A percentile compares a stretch with the other conserved stretches of the same genome.
phyloP scores from a whole-genome alignment of 2,888 invertebrate species.

The Epistrophe grossulariae region DNA sequence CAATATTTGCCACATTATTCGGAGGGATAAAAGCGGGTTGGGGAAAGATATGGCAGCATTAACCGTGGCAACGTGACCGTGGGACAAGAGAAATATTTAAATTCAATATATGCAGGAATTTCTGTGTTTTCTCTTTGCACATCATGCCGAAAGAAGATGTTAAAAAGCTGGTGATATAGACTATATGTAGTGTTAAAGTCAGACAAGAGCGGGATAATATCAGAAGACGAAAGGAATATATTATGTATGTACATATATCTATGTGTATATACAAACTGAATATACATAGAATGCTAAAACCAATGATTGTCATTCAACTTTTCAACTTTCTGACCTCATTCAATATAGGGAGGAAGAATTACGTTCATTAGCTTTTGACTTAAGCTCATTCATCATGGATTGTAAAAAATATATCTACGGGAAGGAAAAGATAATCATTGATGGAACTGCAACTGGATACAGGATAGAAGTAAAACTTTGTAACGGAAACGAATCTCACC shows the following conservation, averaged over 20 bases:
- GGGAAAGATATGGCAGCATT: conserved; percentile 27
- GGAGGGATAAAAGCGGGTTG: not conserved
- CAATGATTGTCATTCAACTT: conserved; percentile 75
- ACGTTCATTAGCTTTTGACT: conserved; percentile 74
- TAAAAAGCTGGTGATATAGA: conserved; percentile 20
- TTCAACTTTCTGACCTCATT: conserved; percentile 75
- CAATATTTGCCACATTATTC: conserved; percentile 47
- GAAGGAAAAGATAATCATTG: conserved; percentile 7
- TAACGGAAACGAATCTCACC: conserved; percentile 7
- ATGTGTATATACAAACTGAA: no score
- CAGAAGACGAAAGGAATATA: conserved; percentile 37
- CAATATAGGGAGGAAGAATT: conserved; percentile 49
- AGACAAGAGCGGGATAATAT: conserved; percentile 25
- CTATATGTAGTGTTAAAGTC: conserved; percentile 14
- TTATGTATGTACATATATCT: conserved; percentile 23
- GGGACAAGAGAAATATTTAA: conserved; percentile 73
- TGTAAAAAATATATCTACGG: conserved; percentile 20
- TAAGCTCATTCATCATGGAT: conserved; percentile 68
- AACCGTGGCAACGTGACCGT: conserved; percentile 65
- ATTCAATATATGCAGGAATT: conserved; percentile 76
- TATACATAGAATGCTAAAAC: conserved; percentile 53
- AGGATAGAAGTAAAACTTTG: conserved; percentile 2
- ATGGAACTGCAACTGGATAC: not conserved
- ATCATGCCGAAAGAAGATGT: conserved; percentile 29
- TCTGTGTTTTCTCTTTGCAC: conserved; percentile 32